phyloP scores from a whole-genome alignment of 2,113 vertebrate species.

The Turdus rufiventris region DNA sequence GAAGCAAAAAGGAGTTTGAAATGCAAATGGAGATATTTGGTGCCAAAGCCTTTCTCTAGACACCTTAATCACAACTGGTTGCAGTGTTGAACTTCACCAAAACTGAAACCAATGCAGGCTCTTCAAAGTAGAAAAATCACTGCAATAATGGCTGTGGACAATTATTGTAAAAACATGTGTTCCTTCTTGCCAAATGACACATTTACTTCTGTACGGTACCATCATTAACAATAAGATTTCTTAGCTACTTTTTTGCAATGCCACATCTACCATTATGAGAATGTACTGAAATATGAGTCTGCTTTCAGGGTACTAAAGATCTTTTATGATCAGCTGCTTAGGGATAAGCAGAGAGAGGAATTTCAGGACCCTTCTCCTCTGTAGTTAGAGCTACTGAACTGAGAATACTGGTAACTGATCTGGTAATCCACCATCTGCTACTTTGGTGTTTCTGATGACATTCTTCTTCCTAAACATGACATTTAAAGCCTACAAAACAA shows the following conservation, averaged over 20 bases:
- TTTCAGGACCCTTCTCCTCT: background rate
- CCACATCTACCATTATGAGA: background rate
- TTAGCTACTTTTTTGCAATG: background rate
- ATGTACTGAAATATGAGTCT: background rate
- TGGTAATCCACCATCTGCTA: background rate
- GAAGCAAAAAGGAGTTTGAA: background rate
- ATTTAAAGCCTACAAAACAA: background rate
- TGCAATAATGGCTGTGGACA: background rate
- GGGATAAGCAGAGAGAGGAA: background rate
- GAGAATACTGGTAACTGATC: accelerated
- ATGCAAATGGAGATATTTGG: background rate
- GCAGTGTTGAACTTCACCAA: background rate
- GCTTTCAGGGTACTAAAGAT: background rate
- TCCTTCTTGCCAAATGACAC: background rate
- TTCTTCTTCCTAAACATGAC: background rate
- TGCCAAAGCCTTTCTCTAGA: background rate
- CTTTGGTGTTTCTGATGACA: background rate
- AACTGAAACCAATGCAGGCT: background rate
- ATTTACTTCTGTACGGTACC: background rate
- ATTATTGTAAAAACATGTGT: background rate
- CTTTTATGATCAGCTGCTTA: background rate
- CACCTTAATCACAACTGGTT: background rate
- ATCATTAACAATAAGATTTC: background rate
- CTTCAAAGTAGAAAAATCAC: background rate
- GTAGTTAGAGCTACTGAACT: background rate